A percentile compares a stretch with the other conserved stretches of the same genome.
phyloP scores from a whole-genome alignment of 2,888 invertebrate species.

The Callyntrura sp. region DNA sequence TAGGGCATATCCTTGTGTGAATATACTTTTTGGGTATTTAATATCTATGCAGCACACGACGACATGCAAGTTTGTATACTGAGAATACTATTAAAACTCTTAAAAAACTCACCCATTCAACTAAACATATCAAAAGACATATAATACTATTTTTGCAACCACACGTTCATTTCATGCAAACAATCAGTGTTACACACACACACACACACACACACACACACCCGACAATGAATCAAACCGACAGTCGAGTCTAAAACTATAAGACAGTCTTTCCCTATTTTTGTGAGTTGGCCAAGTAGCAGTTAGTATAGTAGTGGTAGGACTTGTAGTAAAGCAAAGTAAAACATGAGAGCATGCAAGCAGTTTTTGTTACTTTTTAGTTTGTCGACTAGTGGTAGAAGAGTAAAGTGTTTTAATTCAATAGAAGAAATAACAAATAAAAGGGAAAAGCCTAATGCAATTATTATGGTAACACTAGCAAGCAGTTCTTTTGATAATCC shows the following conservation, averaged over 20 bases:
- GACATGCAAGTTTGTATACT: not conserved
- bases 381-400: constrained; percentile 1
- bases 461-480: not conserved
- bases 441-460: constrained; percentile 22
- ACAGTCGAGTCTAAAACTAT: not conserved
- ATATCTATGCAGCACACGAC: not conserved
- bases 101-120: too few species aligned
- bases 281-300: not conserved
- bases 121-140: not conserved
- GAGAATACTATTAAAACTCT: not conserved
- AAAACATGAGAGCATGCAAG: too few species aligned
- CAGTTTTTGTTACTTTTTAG: constrained; percentile 20
- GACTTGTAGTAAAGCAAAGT: not conserved
- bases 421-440: constrained; percentile 12
- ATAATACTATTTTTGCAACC: not conserved
- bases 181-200: constrained; percentile 58
- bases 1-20: too few species aligned
- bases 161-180: constrained; percentile 19
- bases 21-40: not conserved
- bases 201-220: not conserved
- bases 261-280: constrained; percentile 13
- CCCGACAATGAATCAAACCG: constrained; percentile 50
- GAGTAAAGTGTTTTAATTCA: constrained; percentile 56
- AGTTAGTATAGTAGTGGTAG: not conserved
- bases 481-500: not conserved